phyloP scores from a whole-genome alignment of 2,113 vertebrate genomes.

The Xenus cinereus region DNA sequence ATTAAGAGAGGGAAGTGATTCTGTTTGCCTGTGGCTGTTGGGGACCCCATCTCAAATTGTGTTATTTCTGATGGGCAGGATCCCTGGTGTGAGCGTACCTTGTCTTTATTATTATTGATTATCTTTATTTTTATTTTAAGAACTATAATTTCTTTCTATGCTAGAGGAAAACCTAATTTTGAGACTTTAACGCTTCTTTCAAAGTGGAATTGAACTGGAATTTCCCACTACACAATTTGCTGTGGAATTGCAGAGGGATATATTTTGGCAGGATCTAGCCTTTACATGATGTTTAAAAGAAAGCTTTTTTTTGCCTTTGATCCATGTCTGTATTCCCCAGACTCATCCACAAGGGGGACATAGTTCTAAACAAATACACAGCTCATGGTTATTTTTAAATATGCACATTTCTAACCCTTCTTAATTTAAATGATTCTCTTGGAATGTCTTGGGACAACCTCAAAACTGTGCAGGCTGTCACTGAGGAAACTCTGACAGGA shows the following conservation, averaged over 20 bases:
- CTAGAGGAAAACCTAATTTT: not conserved
- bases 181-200: not conserved
- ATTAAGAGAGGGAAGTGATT: not conserved
- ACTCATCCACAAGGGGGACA: slow-evolving; percentile 46
- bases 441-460: not conserved
- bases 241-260: not conserved
- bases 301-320: not conserved
- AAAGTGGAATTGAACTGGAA: not conserved
- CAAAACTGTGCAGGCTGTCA: not conserved
- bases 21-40: not conserved
- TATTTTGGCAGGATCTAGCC: not conserved
- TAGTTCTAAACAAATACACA: slow-evolving; percentile 42
- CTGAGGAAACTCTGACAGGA: not conserved
- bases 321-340: slow-evolving; percentile 33
- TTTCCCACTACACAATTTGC: not conserved
- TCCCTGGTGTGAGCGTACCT: not conserved
- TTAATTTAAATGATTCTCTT: not conserved
- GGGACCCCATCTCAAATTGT: not conserved
- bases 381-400: slow-evolving; percentile 7
- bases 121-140: not conserved
- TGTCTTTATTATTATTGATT: not conserved
- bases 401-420: slow-evolving; percentile 8
- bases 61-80: not conserved
- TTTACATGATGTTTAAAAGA: not conserved
- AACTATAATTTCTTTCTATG: not conserved